Conservation (phyloP, 2,888 invertebrate species). For the Caenorhabditis afra region DNA sequence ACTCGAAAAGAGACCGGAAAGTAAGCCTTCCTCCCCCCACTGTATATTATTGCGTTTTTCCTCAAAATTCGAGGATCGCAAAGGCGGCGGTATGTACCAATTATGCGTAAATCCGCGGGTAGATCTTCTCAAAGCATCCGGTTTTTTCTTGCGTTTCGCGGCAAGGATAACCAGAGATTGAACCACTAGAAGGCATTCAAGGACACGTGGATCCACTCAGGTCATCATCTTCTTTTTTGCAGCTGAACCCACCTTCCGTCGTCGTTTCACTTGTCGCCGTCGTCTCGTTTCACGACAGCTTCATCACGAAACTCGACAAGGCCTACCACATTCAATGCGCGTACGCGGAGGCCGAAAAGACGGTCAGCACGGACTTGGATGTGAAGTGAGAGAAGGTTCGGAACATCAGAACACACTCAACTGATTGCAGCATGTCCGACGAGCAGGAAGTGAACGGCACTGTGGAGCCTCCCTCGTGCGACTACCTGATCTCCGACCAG, state of each 20-base stretch:
- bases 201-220: conserved; percentile 32
- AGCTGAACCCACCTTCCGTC: conserved; percentile 78
- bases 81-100: conserved; percentile 27
- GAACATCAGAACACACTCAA: neutral
- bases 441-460: conserved; percentile 52
- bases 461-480: conserved; percentile 61
- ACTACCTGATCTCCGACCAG: conserved; percentile 17
- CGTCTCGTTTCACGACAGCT: conserved; percentile 79
- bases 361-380: conserved; percentile 74
- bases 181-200: conserved; percentile 48
- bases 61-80: conserved; percentile 16
- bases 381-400: conserved; percentile 70
- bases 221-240: conserved; percentile 28
- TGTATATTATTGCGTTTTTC: too few species aligned
- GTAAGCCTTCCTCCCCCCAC: conserved; percentile 63
- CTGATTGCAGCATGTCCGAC: conserved; percentile 40
- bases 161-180: conserved; percentile 33
- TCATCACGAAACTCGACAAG: conserved; percentile 79
- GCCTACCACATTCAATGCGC: conserved; percentile 79
- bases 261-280: conserved; percentile 78
- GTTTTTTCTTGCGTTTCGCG: conserved; percentile 41
- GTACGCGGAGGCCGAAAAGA: conserved; percentile 75
- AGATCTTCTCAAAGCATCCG: conserved; percentile 10
- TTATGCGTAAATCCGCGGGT: conserved; percentile 7
- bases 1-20: conserved; percentile 76